These are phyloP conservation scores for Idris sp. DNA, from an alignment of 1,140 invertebrate genomes.

Conservation along the genomic window DNA sequence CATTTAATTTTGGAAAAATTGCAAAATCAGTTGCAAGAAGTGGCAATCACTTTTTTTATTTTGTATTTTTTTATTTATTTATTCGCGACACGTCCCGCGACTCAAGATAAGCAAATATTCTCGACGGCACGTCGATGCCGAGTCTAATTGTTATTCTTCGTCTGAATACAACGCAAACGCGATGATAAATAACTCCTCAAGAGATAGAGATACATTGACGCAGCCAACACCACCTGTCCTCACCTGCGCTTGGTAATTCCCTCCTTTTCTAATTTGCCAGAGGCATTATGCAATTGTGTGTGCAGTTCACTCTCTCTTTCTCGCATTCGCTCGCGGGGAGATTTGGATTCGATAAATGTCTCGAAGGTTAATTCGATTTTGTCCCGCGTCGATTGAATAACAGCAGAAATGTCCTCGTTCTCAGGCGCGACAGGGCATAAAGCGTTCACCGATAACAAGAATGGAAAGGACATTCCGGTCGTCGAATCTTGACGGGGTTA, in stretches of 20 bases:
- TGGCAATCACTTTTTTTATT: conserved; percentile 47
- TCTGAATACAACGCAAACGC: conserved; percentile 50
- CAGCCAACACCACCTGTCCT: conserved; percentile 39
- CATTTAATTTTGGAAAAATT: no score
- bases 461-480: conserved; percentile 69
- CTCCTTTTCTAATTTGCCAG: no score
- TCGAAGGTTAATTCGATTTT: conserved; percentile 64
- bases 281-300: no score
- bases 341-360: conserved; percentile 62
- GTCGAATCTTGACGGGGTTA: conserved; percentile 61
- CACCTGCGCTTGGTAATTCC: conserved; percentile 26
- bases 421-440: conserved; percentile 67
- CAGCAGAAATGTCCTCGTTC: conserved; percentile 64
- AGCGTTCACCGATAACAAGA: conserved; percentile 66
- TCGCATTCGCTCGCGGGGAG: conserved; percentile 6
- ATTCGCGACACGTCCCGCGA: conserved; percentile 46
- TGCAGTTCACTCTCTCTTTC: no score
- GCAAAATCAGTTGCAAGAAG: conserved; percentile 45
- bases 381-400: conserved; percentile 56
- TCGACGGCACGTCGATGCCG: conserved; percentile 47
- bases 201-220: conserved; percentile 35
- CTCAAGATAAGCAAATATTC: conserved; percentile 54
- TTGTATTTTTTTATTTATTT: no score
- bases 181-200: conserved; percentile 55
- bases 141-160: conserved; percentile 56